These are phyloP conservation scores for Notodonta ziczac DNA, from an alignment of 2,888 invertebrate species.

Conservation along the genomic window DNA sequence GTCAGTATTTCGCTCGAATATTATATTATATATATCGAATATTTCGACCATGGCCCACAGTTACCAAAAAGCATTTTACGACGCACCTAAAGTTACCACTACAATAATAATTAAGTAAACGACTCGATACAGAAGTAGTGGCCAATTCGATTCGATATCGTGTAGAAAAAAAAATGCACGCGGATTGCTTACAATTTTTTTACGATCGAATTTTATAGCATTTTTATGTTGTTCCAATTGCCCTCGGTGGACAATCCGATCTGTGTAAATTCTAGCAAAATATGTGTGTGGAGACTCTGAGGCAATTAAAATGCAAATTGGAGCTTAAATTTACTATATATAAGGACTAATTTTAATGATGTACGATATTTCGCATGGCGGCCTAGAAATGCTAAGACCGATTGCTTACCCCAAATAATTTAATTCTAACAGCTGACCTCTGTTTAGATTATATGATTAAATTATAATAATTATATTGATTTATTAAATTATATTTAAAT, in stretches of 20 bases:
- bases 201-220: constrained; percentile 77
- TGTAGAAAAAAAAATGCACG: constrained; percentile 61
- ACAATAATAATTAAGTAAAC: constrained; percentile 53
- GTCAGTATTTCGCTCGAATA: constrained; percentile 10
- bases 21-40: no score
- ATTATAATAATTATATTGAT: no score
- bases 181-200: constrained; percentile 69
- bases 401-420: no score
- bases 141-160: constrained; percentile 45
- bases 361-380: no score
- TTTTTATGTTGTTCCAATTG: constrained; percentile 80
- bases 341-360: constrained; percentile 4
- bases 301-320: constrained; percentile 76
- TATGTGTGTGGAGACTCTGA: constrained; percentile 64
- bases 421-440: no score
- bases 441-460: no score
- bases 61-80: constrained; percentile 35
- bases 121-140: constrained; percentile 44
- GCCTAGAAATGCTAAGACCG: no score
- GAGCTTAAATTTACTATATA: constrained; percentile 26
- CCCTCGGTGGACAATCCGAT: constrained; percentile 73
- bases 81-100: constrained; percentile 40
- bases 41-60: constrained; percentile 14
- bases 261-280: constrained; percentile 78
- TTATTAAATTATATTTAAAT: no score